Percentiles rank a stretch among this genome's conserved stretches.
phyloP scores from a whole-genome alignment of 2,797 vertebrate genomes.

The Prionace glauca region DNA sequence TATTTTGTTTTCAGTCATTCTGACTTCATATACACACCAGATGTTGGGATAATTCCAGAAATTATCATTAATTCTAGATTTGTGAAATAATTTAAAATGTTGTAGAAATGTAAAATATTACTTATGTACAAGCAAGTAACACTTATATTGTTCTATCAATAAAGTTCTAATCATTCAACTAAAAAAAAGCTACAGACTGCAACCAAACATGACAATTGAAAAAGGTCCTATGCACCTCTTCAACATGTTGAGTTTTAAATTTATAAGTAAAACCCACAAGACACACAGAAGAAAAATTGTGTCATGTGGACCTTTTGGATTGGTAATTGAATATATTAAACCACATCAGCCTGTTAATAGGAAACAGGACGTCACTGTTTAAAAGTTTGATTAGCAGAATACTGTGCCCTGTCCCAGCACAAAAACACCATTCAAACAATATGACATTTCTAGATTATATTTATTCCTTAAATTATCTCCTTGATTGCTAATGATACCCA shows the following conservation, averaged over 20 bases:
- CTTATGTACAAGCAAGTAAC: background rate
- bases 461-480: background rate
- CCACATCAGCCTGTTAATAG: constrained; percentile 3
- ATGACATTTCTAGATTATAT: background rate
- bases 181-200: background rate
- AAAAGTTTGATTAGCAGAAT: constrained; percentile 1
- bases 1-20: background rate
- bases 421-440: constrained; percentile 1
- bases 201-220: background rate
- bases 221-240: background rate
- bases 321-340: constrained; percentile 2
- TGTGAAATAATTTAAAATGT: background rate
- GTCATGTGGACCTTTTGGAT: background rate
- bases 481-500: constrained; percentile 27
- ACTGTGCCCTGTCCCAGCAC: background rate
- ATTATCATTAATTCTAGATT: background rate
- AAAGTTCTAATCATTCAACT: background rate
- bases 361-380: constrained; percentile 21
- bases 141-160: background rate
- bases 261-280: background rate
- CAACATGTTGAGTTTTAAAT: background rate
- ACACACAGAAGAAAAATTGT: background rate
- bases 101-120: background rate
- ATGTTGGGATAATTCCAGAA: background rate
- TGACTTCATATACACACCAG: constrained; percentile 1